Percentiles rank a stretch among this genome's conserved stretches.
Conservation (phyloP, 2,888 invertebrate species). For the Calameuta filiformis region DNA sequence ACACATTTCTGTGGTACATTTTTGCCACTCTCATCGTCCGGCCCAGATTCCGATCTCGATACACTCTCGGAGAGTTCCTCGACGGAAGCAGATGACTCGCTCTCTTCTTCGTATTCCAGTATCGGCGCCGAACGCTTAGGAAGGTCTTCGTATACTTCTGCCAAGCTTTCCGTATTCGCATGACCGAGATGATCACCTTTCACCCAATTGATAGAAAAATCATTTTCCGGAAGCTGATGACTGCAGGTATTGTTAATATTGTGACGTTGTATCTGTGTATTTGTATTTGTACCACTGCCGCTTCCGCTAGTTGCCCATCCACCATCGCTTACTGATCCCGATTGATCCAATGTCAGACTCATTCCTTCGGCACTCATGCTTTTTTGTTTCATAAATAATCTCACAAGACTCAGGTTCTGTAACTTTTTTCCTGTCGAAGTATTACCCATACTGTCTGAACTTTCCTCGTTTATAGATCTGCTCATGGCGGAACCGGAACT, state of each 20-base stretch:
- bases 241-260: slow-evolving; percentile 45
- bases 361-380: slow-evolving; percentile 84
- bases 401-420: slow-evolving; percentile 84
- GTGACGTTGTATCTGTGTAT: slow-evolving; percentile 47
- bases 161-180: slow-evolving; percentile 41
- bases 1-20: slow-evolving; percentile 12
- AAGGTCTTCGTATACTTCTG: slow-evolving; percentile 37
- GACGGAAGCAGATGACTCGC: slow-evolving; percentile 65
- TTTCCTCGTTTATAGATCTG: slow-evolving; percentile 59
- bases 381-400: slow-evolving; percentile 90
- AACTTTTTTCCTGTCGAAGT: slow-evolving; percentile 66
- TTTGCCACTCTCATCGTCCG: slow-evolving; percentile 64
- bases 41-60: slow-evolving; percentile 61
- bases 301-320: slow-evolving; percentile 77
- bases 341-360: slow-evolving; percentile 78
- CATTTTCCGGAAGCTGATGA: slow-evolving; percentile 46
- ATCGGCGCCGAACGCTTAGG: slow-evolving; percentile 40
- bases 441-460: slow-evolving; percentile 56
- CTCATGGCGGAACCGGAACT: slow-evolving; percentile 57
- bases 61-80: slow-evolving; percentile 67
- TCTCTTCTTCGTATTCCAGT: slow-evolving; percentile 67
- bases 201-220: slow-evolving; percentile 63
- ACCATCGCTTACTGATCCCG: slow-evolving; percentile 76
- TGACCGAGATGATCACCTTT: slow-evolving; percentile 52
- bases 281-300: slow-evolving; percentile 66